phyloP scores from a whole-genome alignment of 2,888 invertebrate species.

The Boloria euphrosyne region DNA sequence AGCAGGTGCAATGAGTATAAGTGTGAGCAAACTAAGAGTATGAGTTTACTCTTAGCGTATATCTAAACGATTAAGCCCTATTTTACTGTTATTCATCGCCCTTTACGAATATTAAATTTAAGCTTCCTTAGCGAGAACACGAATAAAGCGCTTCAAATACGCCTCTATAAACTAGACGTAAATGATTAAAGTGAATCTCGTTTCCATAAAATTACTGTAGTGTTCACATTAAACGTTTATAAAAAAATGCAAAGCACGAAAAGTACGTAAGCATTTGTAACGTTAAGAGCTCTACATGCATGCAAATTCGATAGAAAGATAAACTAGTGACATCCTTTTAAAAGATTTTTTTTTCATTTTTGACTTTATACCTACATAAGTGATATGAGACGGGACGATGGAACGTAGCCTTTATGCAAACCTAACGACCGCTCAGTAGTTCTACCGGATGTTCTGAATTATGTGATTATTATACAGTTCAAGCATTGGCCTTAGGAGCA shows the following conservation, averaged over 20 bases:
- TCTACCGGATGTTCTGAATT: slow-evolving; percentile 37
- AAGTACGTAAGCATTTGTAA: slow-evolving; percentile 19
- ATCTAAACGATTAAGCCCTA: neutral
- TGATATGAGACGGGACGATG: slow-evolving; percentile 10
- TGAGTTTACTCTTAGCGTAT: too few relatives aligned
- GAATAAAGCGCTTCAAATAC: slow-evolving; percentile 27
- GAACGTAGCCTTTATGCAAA: slow-evolving; percentile 33
- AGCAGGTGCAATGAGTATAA: too few relatives aligned
- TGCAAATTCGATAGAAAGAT: slow-evolving; percentile 21
- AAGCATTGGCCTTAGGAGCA: slow-evolving; percentile 33
- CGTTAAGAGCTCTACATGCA: slow-evolving; percentile 13
- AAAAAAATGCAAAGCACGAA: slow-evolving; percentile 11
- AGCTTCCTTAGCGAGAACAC: slow-evolving; percentile 23
- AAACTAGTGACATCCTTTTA: slow-evolving; percentile 16
- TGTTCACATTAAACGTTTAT: slow-evolving; percentile 15
- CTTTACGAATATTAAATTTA: slow-evolving; percentile 20
- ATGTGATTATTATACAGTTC: slow-evolving; percentile 39
- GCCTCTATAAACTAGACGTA: slow-evolving; percentile 32
- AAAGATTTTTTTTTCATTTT: slow-evolving; percentile 10
- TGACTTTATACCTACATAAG: slow-evolving; percentile 18
- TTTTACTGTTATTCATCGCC: slow-evolving; percentile 9
- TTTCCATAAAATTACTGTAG: slow-evolving; percentile 34
- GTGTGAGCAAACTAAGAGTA: too few relatives aligned
- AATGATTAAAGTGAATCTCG: slow-evolving; percentile 37
- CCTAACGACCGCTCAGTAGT: slow-evolving; percentile 30